Percentiles rank a stretch among this genome's conserved stretches.
Evolutionary conservation across 1,140 invertebrate species (phyloP).

Genomic region (Marisa cornuarietis): DNA sequence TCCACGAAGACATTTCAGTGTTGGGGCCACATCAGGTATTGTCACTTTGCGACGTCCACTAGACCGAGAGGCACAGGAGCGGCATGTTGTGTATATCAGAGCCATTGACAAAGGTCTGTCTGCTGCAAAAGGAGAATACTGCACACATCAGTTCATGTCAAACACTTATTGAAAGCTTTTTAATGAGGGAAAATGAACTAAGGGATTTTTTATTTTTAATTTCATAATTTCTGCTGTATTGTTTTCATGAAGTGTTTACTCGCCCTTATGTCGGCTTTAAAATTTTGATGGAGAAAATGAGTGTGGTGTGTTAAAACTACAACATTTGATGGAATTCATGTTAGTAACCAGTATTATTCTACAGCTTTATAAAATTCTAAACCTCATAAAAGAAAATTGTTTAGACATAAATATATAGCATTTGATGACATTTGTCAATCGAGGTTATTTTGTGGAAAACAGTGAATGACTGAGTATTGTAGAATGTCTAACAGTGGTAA

Average conservation of each 20-base stretch:
- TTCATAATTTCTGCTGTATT: background rate
- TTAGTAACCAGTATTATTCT: too few species aligned
- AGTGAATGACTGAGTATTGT: background rate
- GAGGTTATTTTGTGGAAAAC: constrained; percentile 2
- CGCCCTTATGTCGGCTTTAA: too few species aligned
- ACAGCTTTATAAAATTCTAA: too few species aligned
- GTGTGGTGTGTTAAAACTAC: background rate
- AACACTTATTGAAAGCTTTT: background rate
- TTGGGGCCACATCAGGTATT: constrained; percentile 90
- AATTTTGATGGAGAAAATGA: background rate
- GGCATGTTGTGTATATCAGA: constrained; percentile 87
- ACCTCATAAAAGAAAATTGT: background rate
- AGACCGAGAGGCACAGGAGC: constrained; percentile 79
- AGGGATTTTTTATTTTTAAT: too few species aligned
- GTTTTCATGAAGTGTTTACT: too few species aligned
- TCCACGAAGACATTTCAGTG: constrained; percentile 87
- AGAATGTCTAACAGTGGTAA: background rate
- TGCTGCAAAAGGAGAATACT: background rate
- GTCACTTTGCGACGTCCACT: constrained; percentile 90
- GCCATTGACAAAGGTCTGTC: constrained; percentile 89
- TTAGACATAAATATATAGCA: background rate
- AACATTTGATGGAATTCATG: too few species aligned
- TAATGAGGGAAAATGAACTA: background rate
- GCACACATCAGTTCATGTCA: background rate
- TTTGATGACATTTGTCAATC: too few species aligned